Conservation (phyloP, 2,113 vertebrate species). For the Actinemys pallida region DNA sequence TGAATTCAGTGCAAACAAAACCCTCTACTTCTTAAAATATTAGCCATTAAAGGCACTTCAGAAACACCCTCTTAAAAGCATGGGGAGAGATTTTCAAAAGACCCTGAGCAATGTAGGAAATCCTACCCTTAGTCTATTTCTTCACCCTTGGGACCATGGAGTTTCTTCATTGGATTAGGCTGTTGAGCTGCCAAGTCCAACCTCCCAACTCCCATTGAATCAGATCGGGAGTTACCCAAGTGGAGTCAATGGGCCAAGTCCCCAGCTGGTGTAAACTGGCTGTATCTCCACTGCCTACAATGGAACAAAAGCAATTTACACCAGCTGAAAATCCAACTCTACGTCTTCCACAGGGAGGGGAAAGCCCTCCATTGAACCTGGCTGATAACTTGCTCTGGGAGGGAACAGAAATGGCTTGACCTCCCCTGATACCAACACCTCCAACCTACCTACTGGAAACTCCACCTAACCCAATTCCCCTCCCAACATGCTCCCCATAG, state of each 20-base stretch:
- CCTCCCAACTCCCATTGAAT: not conserved
- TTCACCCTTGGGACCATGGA: not conserved
- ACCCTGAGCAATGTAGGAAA: not conserved
- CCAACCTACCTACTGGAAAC: not conserved
- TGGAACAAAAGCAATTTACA: not conserved
- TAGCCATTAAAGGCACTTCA: not conserved
- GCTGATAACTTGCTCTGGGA: not conserved
- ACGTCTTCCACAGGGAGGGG: not conserved
- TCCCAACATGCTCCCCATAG: not conserved
- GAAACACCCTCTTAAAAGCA: not conserved
- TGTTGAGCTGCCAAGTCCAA: not conserved
- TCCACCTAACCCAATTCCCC: not conserved
- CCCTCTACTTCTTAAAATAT: not conserved
- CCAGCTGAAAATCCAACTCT: not conserved
- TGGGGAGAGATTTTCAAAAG: not conserved
- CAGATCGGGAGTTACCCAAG: not conserved
- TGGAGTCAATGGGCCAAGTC: not conserved
- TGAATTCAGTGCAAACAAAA: not conserved
- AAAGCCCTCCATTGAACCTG: not conserved
- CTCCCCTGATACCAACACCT: not conserved
- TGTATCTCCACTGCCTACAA: not conserved
- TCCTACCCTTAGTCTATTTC: not conserved
- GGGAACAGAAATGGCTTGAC: not conserved
- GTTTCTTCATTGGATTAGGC: not conserved
- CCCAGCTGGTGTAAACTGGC: not conserved